These are phyloP conservation scores for Yponomeuta evonymella DNA, from an alignment of 2,888 invertebrate genomes.

Conservation along the genomic window DNA sequence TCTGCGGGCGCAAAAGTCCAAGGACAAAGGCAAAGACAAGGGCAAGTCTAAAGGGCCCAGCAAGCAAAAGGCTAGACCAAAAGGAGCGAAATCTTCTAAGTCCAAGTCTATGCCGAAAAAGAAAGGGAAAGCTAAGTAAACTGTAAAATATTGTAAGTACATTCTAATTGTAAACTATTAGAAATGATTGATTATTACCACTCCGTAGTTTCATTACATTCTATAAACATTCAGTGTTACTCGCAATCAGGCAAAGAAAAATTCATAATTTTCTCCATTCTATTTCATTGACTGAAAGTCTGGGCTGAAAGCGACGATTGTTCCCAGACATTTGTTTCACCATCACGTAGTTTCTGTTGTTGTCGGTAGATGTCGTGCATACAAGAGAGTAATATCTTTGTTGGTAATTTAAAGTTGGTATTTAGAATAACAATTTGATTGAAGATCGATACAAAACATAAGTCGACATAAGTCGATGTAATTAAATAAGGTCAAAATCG, in stretches of 20 bases:
- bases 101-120: conserved; percentile 33
- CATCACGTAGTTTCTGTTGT: background rate
- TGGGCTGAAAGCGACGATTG: background rate
- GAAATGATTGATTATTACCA: background rate
- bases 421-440: background rate
- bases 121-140: conserved; percentile 47
- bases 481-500: too few species aligned
- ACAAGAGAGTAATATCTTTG: background rate
- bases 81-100: conserved; percentile 18
- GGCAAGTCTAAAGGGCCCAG: conserved; percentile 18
- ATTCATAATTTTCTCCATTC: too few species aligned
- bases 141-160: conserved; percentile 8
- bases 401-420: background rate
- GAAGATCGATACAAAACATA: too few species aligned
- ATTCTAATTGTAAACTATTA: background rate
- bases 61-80: background rate
- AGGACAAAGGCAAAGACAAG: conserved; percentile 62
- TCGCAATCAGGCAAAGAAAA: too few species aligned
- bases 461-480: too few species aligned
- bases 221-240: background rate
- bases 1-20: conserved; percentile 80
- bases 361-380: background rate
- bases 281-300: background rate
- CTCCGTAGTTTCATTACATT: background rate
- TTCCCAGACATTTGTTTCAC: background rate